A percentile compares a stretch with the other conserved stretches of the same genome.
Evolutionary conservation across 2,797 vertebrate genomes (phyloP).

Genomic region (Emys orbicularis): DNA sequence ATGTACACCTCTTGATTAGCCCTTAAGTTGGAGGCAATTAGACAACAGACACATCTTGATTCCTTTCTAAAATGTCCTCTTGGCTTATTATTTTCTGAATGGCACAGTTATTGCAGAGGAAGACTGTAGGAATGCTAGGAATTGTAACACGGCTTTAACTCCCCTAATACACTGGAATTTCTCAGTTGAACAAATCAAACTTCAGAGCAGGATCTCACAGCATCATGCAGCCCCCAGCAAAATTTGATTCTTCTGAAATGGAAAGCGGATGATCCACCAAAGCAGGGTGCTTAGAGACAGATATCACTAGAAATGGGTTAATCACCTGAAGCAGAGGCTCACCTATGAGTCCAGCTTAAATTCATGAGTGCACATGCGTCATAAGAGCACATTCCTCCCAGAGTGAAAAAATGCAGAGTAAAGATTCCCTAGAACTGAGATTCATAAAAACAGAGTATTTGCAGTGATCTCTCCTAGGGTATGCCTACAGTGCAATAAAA

Average conservation of each 20-base stretch:
- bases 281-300: background rate
- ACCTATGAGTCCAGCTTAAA: background rate
- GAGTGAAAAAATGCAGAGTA: no score
- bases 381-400: background rate
- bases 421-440: background rate
- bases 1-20: conserved; percentile 58
- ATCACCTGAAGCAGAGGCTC: background rate
- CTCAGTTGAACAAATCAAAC: background rate
- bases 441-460: background rate
- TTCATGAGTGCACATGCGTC: background rate
- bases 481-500: background rate
- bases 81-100: background rate
- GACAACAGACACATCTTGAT: conserved; percentile 21
- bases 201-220: background rate
- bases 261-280: background rate
- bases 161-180: background rate
- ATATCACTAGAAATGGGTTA: background rate
- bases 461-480: background rate
- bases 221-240: background rate
- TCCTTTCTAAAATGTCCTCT: conserved; percentile 34
- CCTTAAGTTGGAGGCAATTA: conserved; percentile 63
- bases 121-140: background rate
- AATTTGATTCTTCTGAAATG: background rate
- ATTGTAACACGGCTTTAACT: background rate
- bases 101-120: conserved; percentile 34